Evolutionary conservation across 2,113 vertebrate species (phyloP), one percentile per base, ranked within the genome.

Genomic region (Strix uralensis): DNA sequence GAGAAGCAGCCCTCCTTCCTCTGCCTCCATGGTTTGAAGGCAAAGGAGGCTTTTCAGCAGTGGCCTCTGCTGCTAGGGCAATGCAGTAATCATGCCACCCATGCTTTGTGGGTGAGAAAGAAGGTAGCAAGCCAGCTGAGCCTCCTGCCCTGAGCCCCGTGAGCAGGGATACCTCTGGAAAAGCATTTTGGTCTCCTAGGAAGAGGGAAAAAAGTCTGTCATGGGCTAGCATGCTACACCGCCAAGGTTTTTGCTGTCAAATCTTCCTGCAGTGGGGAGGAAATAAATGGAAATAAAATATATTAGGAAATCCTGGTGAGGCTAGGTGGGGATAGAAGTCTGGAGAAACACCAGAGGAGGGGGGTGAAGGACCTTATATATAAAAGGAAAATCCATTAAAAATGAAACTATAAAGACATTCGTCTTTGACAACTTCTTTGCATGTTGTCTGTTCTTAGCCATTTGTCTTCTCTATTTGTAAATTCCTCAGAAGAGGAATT

Each of bases 401-500:
- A 91, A 75, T 70, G 18, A 73, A 91, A 94, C 74, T 85, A 55
- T 40, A n/a, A 82, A 95, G 78, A 73, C 73, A 94, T 89, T 66
- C 2, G 2, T 94, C 92, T 91, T 86, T 94, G 94, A 87, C 87
- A 96, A 62, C 42, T 88, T 91, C 63, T 87, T 94, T 86, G 67
- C 34, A 42, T 66, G 66, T 54, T 95, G 84, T 79, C 92, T 95
- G 61, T 91, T 96, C 91, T 38, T 34, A 66, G 78, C 62, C 71
- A 91, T 96, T 96, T 94, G 81, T 96, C 94, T 95, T 95, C 92
- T 70, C 54, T 85, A 66, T 82, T 94, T 90, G 78, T 73, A 80
- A 87, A 86, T 77, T 96, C 89, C 81, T 91, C n/a, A 10, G 40
- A 91, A 92, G 66, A 94, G 73, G 70, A 94, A 80, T 73, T 85